These are phyloP conservation scores for Pseudomugil tenellus DNA, from an alignment of 2,797 vertebrate species.

Conservation along the genomic window DNA sequence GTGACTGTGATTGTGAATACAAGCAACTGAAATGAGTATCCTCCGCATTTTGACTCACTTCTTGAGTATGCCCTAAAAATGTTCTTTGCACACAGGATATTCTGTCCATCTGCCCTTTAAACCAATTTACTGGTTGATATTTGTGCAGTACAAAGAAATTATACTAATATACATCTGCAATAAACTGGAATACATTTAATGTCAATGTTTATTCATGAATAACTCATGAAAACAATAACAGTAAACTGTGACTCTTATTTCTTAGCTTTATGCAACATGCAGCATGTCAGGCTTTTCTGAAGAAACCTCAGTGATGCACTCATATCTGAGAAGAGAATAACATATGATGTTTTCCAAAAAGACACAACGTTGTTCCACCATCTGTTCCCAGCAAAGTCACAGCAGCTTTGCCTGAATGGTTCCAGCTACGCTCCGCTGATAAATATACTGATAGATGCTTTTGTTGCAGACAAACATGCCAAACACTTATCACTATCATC, in stretches of 20 bases:
- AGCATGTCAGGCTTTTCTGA: neutral
- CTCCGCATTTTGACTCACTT: neutral
- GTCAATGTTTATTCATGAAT: too few relatives aligned
- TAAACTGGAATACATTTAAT: too few relatives aligned
- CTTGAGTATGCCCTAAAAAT: neutral
- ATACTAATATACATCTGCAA: too few relatives aligned
- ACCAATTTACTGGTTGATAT: neutral
- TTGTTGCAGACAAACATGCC: slow-evolving; percentile 42
- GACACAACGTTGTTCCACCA: slow-evolving; percentile 43
- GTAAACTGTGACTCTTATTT: too few relatives aligned
- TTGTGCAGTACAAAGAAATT: too few relatives aligned
- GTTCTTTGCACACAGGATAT: too few relatives aligned
- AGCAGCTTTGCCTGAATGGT: slow-evolving; percentile 27
- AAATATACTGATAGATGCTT: slow-evolving; percentile 39
- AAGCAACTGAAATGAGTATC: too few relatives aligned
- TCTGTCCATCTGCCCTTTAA: too few relatives aligned
- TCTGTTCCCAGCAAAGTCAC: slow-evolving; percentile 56
- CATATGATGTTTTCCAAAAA: slow-evolving; percentile 56
- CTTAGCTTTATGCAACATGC: too few relatives aligned
- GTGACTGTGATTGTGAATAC: too few relatives aligned
- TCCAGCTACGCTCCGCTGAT: slow-evolving; percentile 24
- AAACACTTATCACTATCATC: slow-evolving; percentile 33
- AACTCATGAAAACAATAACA: too few relatives aligned
- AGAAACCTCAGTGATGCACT: slow-evolving; percentile 10
- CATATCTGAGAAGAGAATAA: slow-evolving; percentile 2